These are phyloP conservation scores for Drosophila quadrilineata DNA, from an alignment of 1,140 invertebrate genomes.

Conservation along the genomic window DNA sequence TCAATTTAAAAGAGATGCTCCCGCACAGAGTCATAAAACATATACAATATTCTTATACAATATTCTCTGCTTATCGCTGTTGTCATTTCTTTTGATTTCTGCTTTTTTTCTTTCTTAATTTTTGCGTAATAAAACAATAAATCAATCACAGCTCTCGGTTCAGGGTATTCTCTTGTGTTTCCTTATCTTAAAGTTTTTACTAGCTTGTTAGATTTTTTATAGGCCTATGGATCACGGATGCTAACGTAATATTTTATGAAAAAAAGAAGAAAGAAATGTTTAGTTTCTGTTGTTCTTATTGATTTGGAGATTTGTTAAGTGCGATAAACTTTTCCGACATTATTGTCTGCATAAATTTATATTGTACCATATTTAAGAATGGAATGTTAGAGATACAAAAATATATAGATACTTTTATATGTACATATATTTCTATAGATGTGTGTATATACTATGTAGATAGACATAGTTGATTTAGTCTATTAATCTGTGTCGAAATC, in stretches of 20 bases:
- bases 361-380: slow-evolving; percentile 44
- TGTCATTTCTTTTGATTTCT: slow-evolving; percentile 51
- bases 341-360: slow-evolving; percentile 56
- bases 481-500: slow-evolving; percentile 20
- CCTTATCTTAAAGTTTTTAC: slow-evolving; percentile 69
- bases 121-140: slow-evolving; percentile 73
- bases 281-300: slow-evolving; percentile 12
- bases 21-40: slow-evolving; percentile 16
- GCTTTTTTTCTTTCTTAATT: slow-evolving; percentile 29
- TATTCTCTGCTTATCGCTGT: slow-evolving; percentile 58
- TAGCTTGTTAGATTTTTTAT: slow-evolving; percentile 60
- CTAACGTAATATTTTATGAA: slow-evolving; percentile 25
- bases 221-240: slow-evolving; percentile 14
- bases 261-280: slow-evolving; percentile 14
- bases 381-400: slow-evolving; percentile 50
- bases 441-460: background rate
- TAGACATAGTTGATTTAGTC: slow-evolving; percentile 27
- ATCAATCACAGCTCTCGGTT: slow-evolving; percentile 64
- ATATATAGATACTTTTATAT: slow-evolving; percentile 2
- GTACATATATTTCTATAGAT: too few relatives aligned
- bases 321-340: slow-evolving; percentile 51
- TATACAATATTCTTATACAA: slow-evolving; percentile 19
- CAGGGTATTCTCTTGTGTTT: slow-evolving; percentile 35
- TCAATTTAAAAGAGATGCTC: slow-evolving; percentile 15
- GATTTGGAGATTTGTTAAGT: slow-evolving; percentile 60